Percentiles rank a stretch among this genome's conserved stretches.
These are phyloP conservation scores for Pseudopleuronectes americanus DNA, from an alignment of 2,797 vertebrate species.

Conservation along the genomic window DNA sequence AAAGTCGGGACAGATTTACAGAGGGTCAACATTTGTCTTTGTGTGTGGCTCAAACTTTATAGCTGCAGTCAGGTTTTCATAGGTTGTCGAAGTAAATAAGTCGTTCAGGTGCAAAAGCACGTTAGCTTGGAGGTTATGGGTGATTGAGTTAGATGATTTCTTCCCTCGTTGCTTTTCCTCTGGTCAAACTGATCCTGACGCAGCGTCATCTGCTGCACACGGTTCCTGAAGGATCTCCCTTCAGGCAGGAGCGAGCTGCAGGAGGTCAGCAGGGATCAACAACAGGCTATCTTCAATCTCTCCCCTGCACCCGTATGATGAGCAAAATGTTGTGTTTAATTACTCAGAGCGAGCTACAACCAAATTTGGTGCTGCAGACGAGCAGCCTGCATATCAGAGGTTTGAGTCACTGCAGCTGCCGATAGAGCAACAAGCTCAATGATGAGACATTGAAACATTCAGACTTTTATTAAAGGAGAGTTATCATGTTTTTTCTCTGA, in stretches of 20 bases:
- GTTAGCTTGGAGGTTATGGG: no score
- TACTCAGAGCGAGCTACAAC: slow-evolving; percentile 43
- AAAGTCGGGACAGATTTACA: background rate
- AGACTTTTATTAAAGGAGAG: background rate
- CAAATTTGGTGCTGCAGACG: slow-evolving; percentile 68
- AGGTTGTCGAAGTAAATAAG: no score
- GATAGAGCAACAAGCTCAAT: background rate
- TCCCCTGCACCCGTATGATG: slow-evolving; percentile 8
- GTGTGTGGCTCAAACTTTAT: slow-evolving; percentile 2
- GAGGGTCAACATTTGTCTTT: slow-evolving; percentile 45
- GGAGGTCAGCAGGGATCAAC: slow-evolving; percentile 27
- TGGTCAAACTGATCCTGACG: background rate
- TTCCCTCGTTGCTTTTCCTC: background rate
- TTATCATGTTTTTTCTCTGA: no score
- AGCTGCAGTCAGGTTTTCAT: background rate
- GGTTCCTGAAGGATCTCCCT: no score
- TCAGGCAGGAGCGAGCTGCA: no score
- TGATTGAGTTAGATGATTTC: no score
- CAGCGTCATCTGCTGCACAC: no score
- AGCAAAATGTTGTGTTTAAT: slow-evolving; percentile 51
- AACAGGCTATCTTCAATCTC: background rate
- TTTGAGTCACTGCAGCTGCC: slow-evolving; percentile 63
- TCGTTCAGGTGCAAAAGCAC: no score
- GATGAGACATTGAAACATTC: background rate
- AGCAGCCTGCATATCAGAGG: slow-evolving; percentile 55